Conservation (phyloP, 2,888 invertebrate genomes). For the Thalpophila matura region DNA sequence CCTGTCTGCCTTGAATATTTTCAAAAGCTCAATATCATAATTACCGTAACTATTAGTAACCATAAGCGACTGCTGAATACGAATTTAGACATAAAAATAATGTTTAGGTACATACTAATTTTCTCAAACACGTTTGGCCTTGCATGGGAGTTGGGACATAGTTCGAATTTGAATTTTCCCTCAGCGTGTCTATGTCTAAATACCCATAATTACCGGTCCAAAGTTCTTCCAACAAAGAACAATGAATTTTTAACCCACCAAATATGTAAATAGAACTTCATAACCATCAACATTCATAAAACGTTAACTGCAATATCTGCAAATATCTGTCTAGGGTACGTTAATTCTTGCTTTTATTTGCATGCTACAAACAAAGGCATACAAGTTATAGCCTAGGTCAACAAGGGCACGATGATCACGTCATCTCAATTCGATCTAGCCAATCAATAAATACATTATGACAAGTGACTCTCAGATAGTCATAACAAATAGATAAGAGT, state of each 20-base stretch:
- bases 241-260: not conserved
- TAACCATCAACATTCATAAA: not conserved
- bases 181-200: slow-evolving; percentile 16
- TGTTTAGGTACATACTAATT: slow-evolving; percentile 16
- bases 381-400: slow-evolving; percentile 34
- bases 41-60: not conserved
- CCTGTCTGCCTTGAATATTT: not conserved
- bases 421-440: slow-evolving; percentile 52
- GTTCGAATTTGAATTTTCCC: slow-evolving; percentile 14
- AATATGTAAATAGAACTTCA: not conserved
- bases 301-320: not conserved
- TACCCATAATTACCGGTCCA: slow-evolving; percentile 17
- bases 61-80: not conserved
- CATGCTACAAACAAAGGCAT: slow-evolving; percentile 8
- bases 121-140: slow-evolving; percentile 17
- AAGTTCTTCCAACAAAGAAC: slow-evolving; percentile 4
- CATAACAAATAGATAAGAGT: slow-evolving; percentile 46
- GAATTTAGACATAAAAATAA: slow-evolving; percentile 1
- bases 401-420: slow-evolving; percentile 24
- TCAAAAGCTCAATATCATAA: not conserved
- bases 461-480: slow-evolving; percentile 21
- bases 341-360: not conserved
- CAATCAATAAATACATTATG: slow-evolving; percentile 47
- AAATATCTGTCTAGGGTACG: not conserved
- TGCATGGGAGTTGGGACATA: not conserved